phyloP scores from a whole-genome alignment of 2,113 vertebrate genomes.

The Macaca fascicularis region T2T-MFA8v1.1 NC_088386.1:66375501-66376000 shows the following conservation, averaged over 20 bases:
- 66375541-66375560: not conserved
- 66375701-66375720: not conserved
- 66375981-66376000: no score
- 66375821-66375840: no score
- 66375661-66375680: conserved; percentile 2
- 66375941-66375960: no score
- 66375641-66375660: not conserved
- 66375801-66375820: no score
- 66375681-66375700: not conserved
- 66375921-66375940: no score
- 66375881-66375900: no score
- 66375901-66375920: no score
- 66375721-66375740: not conserved
- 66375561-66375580: not conserved
- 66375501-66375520: not conserved
- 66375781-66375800: no score
- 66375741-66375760: not conserved
- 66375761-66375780: not conserved
- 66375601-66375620: not conserved
- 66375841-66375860: no score
- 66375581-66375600: not conserved
- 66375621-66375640: not conserved
- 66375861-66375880: no score
- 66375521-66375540: not conserved
- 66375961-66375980: no score